phyloP scores from a whole-genome alignment of 2,888 invertebrate genomes.

The Drosophila merina region DNA sequence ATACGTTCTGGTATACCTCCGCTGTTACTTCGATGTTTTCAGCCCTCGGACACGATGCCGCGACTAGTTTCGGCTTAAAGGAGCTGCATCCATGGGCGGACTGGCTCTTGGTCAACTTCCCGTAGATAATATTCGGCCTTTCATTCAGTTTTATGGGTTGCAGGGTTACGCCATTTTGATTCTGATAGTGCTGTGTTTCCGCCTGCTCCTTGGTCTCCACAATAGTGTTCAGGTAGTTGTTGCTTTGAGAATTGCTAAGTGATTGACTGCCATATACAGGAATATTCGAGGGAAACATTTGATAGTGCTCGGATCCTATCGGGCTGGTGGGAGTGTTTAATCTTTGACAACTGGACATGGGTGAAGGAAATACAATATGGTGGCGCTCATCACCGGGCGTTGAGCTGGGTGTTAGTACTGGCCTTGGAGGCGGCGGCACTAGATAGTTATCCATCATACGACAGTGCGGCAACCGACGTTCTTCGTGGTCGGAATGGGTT shows the following conservation, averaged over 20 bases:
- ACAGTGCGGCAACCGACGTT: conserved; percentile 85
- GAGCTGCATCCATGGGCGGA: conserved; percentile 78
- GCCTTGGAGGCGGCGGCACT: conserved; percentile 87
- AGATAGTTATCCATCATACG: conserved; percentile 86
- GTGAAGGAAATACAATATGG: conserved; percentile 81
- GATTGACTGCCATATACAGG: conserved; percentile 81
- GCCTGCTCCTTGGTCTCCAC: conserved; percentile 82
- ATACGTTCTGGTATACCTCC: conserved; percentile 82
- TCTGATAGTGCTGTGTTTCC: conserved; percentile 67
- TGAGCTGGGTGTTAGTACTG: conserved; percentile 82
- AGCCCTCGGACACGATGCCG: conserved; percentile 69
- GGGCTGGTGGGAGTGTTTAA: conserved; percentile 82
- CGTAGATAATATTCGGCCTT: conserved; percentile 82
- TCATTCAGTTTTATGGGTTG: conserved; percentile 83
- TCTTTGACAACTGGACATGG: conserved; percentile 79
- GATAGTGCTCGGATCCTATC: conserved; percentile 82
- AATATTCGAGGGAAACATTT: conserved; percentile 84
- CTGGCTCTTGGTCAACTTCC: conserved; percentile 80
- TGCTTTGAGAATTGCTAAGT: conserved; percentile 76
- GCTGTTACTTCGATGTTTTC: conserved; percentile 79
- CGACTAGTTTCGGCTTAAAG: conserved; percentile 81
- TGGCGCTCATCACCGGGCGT: conserved; percentile 83
- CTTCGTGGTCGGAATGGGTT: conserved; percentile 93
- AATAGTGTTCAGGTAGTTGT: conserved; percentile 82
- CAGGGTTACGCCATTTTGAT: conserved; percentile 78